Evolutionary conservation across 1,140 invertebrate genomes (phyloP), one percentile per base, ranked within the genome.

Genomic region (Drosophila tristis): DNA sequence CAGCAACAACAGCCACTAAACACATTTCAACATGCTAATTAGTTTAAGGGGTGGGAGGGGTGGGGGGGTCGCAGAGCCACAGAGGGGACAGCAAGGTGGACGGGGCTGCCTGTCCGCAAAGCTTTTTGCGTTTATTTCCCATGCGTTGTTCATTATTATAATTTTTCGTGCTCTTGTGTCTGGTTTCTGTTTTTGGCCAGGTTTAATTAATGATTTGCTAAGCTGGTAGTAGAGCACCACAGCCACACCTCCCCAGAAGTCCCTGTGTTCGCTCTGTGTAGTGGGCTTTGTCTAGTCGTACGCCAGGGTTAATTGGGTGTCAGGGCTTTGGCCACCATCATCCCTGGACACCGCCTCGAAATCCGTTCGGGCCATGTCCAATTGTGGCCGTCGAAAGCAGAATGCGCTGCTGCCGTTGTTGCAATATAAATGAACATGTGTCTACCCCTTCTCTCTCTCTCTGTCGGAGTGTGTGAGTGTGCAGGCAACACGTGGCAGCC

Each of bases 131-230:
- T 71, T 75, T 66, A 78, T 78, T 87, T 87, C 74, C 78, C 82
- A 76, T 86, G 82, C 74, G 84, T 71, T 67, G 63, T 76, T 70
- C 70, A 82, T 87, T 87, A 82, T 86, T 64, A 86, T 85, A 80
- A 86, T 80, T 86, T 86, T 62, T 63, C 11, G 43, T 43, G 58
- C 60, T 31, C 44, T 81, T 57, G 61, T 57, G 61, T 74, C 29
- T 76, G 44, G 57, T 53, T 74, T 54, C 60, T 44, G 75, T 67
- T 74, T 80, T 85, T 67, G 67, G 77, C 67, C 74, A 74, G 70
- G 70, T 76, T 79, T 78, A 86, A 86, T 86, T 87, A 86, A 86
- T 86, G 84, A 82, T 87, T 86, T 78, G 82, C 78, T 81, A 82
- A 81, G 78, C 81, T 85, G 66, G 29, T 63, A 20, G 20, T 20